These are phyloP conservation scores for Pachyramphus minor DNA, from an alignment of 2,113 vertebrate species.

Conservation along the genomic window DNA sequence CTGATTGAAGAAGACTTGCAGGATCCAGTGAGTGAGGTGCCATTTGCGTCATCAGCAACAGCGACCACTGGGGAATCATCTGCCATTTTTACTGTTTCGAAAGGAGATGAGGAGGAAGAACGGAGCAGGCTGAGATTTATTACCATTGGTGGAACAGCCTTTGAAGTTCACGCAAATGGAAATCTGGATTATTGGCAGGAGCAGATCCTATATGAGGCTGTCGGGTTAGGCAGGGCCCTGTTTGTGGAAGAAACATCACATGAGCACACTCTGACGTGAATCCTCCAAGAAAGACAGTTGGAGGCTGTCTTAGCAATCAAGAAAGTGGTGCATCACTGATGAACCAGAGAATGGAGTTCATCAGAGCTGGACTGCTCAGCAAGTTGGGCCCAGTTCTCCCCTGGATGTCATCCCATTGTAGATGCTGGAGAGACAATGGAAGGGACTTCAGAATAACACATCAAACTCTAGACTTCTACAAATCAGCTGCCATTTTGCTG, in stretches of 20 bases:
- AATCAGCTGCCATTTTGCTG: neutral
- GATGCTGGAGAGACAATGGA: neutral
- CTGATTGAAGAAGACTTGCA: neutral
- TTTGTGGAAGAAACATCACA: neutral
- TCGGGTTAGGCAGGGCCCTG: neutral
- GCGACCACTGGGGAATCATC: neutral
- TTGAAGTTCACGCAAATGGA: neutral
- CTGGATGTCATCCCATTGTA: neutral
- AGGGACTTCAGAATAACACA: neutral
- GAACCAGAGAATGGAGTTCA: neutral
- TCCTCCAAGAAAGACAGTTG: neutral
- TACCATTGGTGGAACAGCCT: neutral
- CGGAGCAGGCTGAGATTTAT: neutral
- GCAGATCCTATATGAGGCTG: neutral
- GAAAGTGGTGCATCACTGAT: neutral
- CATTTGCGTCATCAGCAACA: neutral
- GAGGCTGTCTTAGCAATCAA: neutral
- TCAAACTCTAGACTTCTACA: neutral
- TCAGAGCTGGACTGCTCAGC: neutral
- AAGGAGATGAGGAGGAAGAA: neutral
- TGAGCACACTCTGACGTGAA: neutral
- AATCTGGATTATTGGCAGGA: constrained; percentile 4
- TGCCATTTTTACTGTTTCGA: neutral
- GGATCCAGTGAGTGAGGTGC: neutral
- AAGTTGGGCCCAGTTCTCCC: neutral